These are phyloP conservation scores for Calcarius lapponicus DNA, from an alignment of 2,797 vertebrate genomes.

Conservation along the genomic window DNA sequence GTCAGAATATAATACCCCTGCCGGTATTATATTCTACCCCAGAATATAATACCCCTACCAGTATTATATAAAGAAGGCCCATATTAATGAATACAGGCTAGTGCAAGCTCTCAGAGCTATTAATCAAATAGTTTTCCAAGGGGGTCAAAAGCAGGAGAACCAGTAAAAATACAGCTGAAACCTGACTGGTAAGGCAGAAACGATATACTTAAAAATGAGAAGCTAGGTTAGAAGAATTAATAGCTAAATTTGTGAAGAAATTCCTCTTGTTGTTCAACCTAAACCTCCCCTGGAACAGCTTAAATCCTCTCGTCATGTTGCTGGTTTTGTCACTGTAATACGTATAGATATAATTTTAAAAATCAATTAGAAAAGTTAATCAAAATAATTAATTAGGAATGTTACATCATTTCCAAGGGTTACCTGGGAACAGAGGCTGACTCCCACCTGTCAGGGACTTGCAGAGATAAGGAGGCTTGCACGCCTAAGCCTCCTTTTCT, in stretches of 20 bases:
- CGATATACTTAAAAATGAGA: not conserved
- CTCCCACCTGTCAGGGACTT: not conserved
- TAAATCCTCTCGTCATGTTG: rapidly evolving
- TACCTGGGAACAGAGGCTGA: not conserved
- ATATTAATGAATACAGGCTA: not conserved
- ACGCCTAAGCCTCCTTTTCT: not conserved
- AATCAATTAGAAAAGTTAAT: not conserved
- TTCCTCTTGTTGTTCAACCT: not conserved
- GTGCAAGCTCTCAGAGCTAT: not conserved
- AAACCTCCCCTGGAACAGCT: not conserved
- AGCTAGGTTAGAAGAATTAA: not conserved
- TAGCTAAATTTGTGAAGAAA: not conserved
- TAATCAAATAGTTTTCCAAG: not conserved
- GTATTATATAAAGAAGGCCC: not conserved
- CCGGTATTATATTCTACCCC: too few species aligned
- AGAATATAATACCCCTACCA: rapidly evolving
- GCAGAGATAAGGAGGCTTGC: not conserved
- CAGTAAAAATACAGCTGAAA: not conserved
- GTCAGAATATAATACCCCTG: not conserved
- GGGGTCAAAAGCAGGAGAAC: not conserved
- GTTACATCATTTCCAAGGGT: not conserved
- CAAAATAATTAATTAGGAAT: not conserved
- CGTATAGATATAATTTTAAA: not conserved
- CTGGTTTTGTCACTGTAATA: not conserved
- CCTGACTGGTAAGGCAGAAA: not conserved